Percentiles rank a stretch among this genome's conserved stretches.
These are phyloP conservation scores for Pardalotus punctatus DNA, from an alignment of 2,113 vertebrate species.

Conservation along the genomic window DNA sequence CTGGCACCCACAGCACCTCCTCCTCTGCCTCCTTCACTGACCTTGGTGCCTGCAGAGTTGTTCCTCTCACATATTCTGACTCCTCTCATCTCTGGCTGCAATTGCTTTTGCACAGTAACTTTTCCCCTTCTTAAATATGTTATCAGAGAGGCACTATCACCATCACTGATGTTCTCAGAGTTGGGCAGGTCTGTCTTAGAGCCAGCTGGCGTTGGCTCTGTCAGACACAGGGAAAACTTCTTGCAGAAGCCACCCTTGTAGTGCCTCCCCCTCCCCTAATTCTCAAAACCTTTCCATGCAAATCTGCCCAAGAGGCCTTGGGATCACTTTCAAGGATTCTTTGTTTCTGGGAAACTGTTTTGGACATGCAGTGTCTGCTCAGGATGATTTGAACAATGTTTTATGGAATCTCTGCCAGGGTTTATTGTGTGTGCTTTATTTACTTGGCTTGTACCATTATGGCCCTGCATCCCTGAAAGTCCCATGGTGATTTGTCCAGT, in stretches of 20 bases:
- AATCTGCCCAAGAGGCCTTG: not conserved
- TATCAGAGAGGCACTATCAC: not conserved
- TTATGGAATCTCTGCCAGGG: not conserved
- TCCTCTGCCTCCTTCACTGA: not conserved
- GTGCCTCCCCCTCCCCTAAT: not conserved
- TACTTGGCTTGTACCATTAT: not conserved
- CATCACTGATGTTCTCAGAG: not conserved
- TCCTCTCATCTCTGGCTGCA: not conserved
- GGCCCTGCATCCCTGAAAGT: not conserved
- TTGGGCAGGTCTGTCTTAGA: fast-evolving
- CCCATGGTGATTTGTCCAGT: not conserved
- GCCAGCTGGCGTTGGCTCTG: not conserved
- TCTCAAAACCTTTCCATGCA: not conserved
- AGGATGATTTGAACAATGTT: not conserved
- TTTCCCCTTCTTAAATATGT: not conserved
- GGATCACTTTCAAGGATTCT: not conserved
- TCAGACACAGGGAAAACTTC: not conserved
- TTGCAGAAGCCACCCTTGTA: not conserved
- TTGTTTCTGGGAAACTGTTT: not conserved
- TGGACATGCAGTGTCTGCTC: fast-evolving
- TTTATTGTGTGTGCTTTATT: not conserved
- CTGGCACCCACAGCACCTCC: too few species aligned
- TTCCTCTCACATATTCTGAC: not conserved
- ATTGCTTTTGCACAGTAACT: not conserved
- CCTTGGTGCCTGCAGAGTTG: not conserved